These are phyloP conservation scores for Cyanoderma ruficeps DNA, from an alignment of 2,113 vertebrate genomes.

Conservation along the genomic window DNA sequence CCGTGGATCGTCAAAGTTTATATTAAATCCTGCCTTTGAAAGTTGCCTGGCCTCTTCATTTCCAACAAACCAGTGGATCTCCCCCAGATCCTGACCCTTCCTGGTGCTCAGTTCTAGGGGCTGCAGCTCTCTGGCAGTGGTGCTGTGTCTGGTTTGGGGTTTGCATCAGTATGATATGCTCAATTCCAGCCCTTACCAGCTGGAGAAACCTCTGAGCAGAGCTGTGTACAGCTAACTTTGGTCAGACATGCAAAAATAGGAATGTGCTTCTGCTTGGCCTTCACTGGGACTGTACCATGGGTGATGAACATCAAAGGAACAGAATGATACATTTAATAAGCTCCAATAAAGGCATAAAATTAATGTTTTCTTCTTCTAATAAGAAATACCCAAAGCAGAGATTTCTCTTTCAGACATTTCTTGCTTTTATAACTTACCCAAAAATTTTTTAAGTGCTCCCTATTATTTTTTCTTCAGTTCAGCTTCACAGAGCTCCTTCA, in stretches of 20 bases:
- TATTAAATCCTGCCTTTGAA: background rate
- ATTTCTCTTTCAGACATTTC: background rate
- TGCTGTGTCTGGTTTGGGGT: background rate
- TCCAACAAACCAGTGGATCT: background rate
- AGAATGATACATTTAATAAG: background rate
- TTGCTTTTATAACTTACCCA: background rate
- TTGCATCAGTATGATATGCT: fast-evolving
- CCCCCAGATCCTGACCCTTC: background rate
- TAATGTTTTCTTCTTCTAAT: background rate
- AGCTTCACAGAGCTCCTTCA: background rate
- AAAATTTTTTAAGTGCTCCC: background rate
- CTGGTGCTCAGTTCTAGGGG: fast-evolving
- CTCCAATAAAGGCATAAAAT: background rate
- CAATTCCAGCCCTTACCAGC: background rate
- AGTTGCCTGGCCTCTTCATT: background rate
- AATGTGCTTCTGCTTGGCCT: background rate
- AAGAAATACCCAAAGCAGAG: background rate
- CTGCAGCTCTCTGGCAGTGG: background rate
- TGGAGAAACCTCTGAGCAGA: background rate
- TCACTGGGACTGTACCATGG: background rate
- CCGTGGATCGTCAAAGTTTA: background rate
- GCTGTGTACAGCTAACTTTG: background rate
- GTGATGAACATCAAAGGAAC: background rate
- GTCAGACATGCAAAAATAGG: background rate
- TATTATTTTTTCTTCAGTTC: background rate